These are phyloP conservation scores for Mesopsocus fuscifrons DNA, from an alignment of 2,888 invertebrate genomes.

Conservation along the genomic window DNA sequence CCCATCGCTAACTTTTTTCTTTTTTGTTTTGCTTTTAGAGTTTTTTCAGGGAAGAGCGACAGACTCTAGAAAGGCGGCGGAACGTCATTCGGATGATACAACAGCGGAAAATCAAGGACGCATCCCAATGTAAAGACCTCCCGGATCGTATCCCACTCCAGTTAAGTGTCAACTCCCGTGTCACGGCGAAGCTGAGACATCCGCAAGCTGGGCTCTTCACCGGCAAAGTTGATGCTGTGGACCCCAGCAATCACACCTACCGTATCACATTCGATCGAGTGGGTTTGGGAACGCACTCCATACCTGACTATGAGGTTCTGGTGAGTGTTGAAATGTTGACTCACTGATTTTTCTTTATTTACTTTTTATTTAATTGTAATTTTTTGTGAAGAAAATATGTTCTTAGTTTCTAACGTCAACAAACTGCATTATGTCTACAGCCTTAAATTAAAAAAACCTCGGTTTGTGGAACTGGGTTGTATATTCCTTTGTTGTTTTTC, in stretches of 20 bases:
- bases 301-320: constrained; percentile 90
- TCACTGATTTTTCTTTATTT: constrained; percentile 1
- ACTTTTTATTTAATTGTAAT: not conserved
- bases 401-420: too few species aligned
- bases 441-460: too few species aligned
- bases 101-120: constrained; percentile 68
- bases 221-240: constrained; percentile 86
- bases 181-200: constrained; percentile 69
- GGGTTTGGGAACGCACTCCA: constrained; percentile 85
- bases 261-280: constrained; percentile 84
- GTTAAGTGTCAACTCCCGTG: constrained; percentile 86
- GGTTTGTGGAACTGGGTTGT: too few species aligned
- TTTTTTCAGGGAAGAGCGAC: constrained; percentile 89
- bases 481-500: not conserved
- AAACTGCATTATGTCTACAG: too few species aligned
- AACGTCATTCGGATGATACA: constrained; percentile 84
- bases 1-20: not conserved
- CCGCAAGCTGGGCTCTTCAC: constrained; percentile 93
- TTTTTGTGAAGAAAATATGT: not conserved
- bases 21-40: constrained; percentile 26
- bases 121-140: constrained; percentile 61
- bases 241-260: constrained; percentile 85
- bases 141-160: constrained; percentile 90
- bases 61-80: constrained; percentile 74
- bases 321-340: constrained; percentile 21